Conservation (phyloP, 2,888 invertebrate genomes). For the Pristionchus maxplancki region DNA sequence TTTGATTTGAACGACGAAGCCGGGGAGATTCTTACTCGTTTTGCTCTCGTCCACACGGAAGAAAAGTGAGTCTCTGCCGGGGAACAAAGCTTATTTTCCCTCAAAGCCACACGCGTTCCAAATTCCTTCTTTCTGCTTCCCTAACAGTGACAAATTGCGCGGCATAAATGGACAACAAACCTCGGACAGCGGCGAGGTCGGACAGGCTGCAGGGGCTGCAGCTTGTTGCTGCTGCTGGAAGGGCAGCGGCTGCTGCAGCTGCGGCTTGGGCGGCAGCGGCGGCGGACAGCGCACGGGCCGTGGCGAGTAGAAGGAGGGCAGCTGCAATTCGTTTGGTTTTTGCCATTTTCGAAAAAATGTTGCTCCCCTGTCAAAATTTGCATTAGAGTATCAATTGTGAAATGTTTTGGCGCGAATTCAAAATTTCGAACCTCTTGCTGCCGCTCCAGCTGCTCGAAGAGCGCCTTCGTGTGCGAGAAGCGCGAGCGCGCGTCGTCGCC, state of each 20-base stretch:
- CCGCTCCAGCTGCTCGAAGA: slow-evolving; percentile 76
- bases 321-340: slow-evolving; percentile 46
- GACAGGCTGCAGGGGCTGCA: slow-evolving; percentile 6
- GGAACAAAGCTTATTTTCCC: slow-evolving; percentile 35
- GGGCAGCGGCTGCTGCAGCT: slow-evolving; percentile 31
- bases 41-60: background rate
- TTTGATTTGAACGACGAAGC: background rate
- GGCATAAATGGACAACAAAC: slow-evolving; percentile 50
- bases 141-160: slow-evolving; percentile 31
- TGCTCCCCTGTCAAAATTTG: slow-evolving; percentile 16
- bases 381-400: background rate
- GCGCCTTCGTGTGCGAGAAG: slow-evolving; percentile 76
- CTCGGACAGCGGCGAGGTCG: slow-evolving; percentile 68
- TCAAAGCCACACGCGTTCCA: background rate
- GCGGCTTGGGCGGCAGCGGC: slow-evolving; percentile 65
- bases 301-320: slow-evolving; percentile 76
- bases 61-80: background rate
- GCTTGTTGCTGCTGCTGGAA: slow-evolving; percentile 58
- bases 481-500: slow-evolving; percentile 72
- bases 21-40: background rate
- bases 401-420: background rate
- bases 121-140: background rate
- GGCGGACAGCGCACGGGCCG: slow-evolving; percentile 72
- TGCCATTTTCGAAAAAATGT: background rate
- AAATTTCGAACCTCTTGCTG: slow-evolving; percentile 57